phyloP scores from a whole-genome alignment of 2,113 vertebrate species.

The Dipodomys spectabilis region DNA sequence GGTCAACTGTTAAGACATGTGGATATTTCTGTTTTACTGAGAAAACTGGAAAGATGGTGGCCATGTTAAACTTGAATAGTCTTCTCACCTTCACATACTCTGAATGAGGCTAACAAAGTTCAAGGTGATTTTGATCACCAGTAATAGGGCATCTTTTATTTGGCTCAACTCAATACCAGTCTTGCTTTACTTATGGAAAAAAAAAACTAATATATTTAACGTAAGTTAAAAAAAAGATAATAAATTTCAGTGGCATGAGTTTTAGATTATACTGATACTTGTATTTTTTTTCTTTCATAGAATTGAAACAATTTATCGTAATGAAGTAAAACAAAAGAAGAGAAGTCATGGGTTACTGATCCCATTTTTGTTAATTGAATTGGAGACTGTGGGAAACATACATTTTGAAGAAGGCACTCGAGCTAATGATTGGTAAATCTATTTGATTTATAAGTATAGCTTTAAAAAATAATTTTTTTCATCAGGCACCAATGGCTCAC shows the following conservation, averaged over 20 bases:
- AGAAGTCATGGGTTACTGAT: conserved; percentile 83
- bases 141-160: conserved; percentile 32
- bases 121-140: conserved; percentile 18
- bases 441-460: conserved; percentile 39
- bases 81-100: conserved; percentile 30
- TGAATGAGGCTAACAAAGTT: conserved; percentile 36
- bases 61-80: background rate
- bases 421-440: conserved; percentile 87
- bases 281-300: conserved; percentile 75
- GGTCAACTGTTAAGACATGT: background rate
- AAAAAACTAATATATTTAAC: background rate
- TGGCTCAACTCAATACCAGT: conserved; percentile 24
- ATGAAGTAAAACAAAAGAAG: conserved; percentile 84
- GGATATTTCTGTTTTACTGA: conserved; percentile 29
- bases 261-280: background rate
- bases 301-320: conserved; percentile 84
- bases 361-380: conserved; percentile 88
- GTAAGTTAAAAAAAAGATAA: conserved; percentile 13
- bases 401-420: conserved; percentile 90
- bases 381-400: conserved; percentile 92
- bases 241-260: conserved; percentile 9
- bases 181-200: conserved; percentile 22
- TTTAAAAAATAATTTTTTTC: conserved; percentile 46
- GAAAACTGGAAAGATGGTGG: background rate
- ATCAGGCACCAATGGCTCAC: too few species aligned